Base-by-base conservation (phyloP, 2,113 vertebrate species). In the Oreochromis aureus region DNA sequence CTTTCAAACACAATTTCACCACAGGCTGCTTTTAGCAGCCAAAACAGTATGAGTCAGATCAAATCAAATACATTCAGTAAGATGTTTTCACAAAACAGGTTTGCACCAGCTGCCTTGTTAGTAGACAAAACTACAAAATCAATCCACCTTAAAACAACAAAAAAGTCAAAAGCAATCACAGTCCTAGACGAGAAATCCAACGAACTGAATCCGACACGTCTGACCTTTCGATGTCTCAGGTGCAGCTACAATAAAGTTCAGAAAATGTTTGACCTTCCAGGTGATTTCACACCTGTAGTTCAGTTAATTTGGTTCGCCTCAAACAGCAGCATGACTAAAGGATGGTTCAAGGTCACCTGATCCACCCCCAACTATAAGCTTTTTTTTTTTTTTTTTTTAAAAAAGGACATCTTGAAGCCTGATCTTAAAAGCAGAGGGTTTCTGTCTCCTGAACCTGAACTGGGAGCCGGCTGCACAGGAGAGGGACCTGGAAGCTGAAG, bases 1-100 rank as follows among this genome's bases (percentile, higher is more conserved):
- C 90, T 92, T 84, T 86, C 85, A 89, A 85, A 93, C 76, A 54
- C 81, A 89, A 36, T 90, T 90, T 92, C 84, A 92, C 87, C 34
- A 6, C 84, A 4, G 80, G 84, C 84, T 84, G 48, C 81, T 76
- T 53, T 84, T 34, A 41, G 69, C 89, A 80, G 85, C 85, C 87
- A 89, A 80, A 86, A 88, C 88, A 87, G 58, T 79, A 15, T 48
- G 87, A 91, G 89, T 90, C 90, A 87, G 54, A 92, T 92, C 89
- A 83, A 89, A 89, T 90, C 63, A 84, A 90, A 91, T 93, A 11
- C 73, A 91, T 93, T 90, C 88, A 85, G 10, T 59, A 61, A 86
- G 89, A 81, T 89, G 80, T 79, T 91, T 88, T 85, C 24, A 79
- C 48, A 71, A 4, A 90, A 86, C 32, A 84, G 69, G 18, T 90